These are phyloP conservation scores for Crocallis elinguaria DNA, from an alignment of 2,888 invertebrate genomes.

Conservation along the genomic window DNA sequence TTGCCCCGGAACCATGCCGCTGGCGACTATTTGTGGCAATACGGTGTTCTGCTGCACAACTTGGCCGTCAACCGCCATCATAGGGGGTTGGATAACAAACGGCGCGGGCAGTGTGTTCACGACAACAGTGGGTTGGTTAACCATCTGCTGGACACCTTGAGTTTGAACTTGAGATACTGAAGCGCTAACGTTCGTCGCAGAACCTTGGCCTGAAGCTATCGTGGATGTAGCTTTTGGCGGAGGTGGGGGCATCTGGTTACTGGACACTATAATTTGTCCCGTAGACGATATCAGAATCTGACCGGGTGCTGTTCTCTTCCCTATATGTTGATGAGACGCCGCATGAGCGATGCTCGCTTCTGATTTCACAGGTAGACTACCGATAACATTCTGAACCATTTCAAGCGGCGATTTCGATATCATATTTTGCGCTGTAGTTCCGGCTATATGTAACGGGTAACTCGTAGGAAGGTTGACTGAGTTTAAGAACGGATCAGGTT, in stretches of 20 bases:
- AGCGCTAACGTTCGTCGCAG: conserved; percentile 87
- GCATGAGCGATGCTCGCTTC: conserved; percentile 75
- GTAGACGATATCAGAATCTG: conserved; percentile 91
- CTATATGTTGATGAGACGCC: conserved; percentile 54
- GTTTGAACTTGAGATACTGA: conserved; percentile 85
- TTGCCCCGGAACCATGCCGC: conserved; percentile 86
- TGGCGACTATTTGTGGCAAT: conserved; percentile 88
- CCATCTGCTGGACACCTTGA: conserved; percentile 86
- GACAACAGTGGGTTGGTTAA: conserved; percentile 91
- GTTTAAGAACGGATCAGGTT: conserved; percentile 77
- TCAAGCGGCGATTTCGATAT: conserved; percentile 87
- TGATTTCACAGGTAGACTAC: conserved; percentile 84
- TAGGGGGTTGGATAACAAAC: conserved; percentile 91
- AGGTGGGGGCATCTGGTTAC: conserved; percentile 87
- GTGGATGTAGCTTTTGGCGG: conserved; percentile 83
- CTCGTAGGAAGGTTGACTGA: conserved; percentile 77
- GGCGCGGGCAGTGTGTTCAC: conserved; percentile 92
- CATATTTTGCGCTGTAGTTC: conserved; percentile 80
- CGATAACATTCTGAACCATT: conserved; percentile 91
- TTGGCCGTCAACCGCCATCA: conserved; percentile 91
- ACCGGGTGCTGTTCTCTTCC: conserved; percentile 78
- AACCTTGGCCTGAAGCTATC: conserved; percentile 86
- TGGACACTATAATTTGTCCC: conserved; percentile 89
- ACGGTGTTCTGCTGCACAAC: conserved; percentile 88
- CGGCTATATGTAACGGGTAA: conserved; percentile 76